Percentiles rank a stretch among this genome's conserved stretches.
These are phyloP conservation scores for Drosophila acutilabella DNA, from an alignment of 2,888 invertebrate genomes.

Conservation along the genomic window DNA sequence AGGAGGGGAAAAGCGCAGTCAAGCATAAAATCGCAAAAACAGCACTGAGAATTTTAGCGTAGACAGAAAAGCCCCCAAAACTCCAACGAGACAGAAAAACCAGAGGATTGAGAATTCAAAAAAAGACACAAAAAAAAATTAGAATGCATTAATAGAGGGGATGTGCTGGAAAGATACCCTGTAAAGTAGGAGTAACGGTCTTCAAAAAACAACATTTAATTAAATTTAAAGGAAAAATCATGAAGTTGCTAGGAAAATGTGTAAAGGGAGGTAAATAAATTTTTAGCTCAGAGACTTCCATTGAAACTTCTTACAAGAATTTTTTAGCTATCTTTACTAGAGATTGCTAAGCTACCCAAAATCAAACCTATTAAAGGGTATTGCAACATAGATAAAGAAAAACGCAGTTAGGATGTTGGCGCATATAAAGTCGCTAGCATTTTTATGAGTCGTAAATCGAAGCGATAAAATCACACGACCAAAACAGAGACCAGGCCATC, in stretches of 20 bases:
- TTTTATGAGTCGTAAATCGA: conserved; percentile 82
- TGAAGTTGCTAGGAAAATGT: too few species aligned
- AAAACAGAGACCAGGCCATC: conserved; percentile 59
- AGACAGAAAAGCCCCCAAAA: conserved; percentile 21
- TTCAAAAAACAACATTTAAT: too few species aligned
- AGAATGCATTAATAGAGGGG: background rate
- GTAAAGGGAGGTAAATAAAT: too few species aligned
- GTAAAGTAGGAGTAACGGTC: too few species aligned
- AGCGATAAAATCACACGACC: conserved; percentile 77
- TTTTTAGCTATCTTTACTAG: background rate
- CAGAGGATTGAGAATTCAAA: conserved; percentile 18
- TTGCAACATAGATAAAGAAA: conserved; percentile 4
- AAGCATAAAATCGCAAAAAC: conserved; percentile 71
- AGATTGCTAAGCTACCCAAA: background rate
- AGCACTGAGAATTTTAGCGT: conserved; percentile 36
- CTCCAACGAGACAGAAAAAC: conserved; percentile 20
- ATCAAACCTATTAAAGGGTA: conserved; percentile 3
- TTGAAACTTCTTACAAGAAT: background rate
- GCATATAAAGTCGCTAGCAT: conserved; percentile 69
- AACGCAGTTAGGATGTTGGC: conserved; percentile 30
- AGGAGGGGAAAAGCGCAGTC: conserved; percentile 32
- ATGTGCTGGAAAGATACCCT: background rate
- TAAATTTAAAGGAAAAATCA: too few species aligned
- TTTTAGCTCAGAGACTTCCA: background rate
- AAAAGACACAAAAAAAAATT: conserved; percentile 13